Base-by-base conservation (phyloP, 2,888 invertebrate species). In the Hartigia nigra region DNA sequence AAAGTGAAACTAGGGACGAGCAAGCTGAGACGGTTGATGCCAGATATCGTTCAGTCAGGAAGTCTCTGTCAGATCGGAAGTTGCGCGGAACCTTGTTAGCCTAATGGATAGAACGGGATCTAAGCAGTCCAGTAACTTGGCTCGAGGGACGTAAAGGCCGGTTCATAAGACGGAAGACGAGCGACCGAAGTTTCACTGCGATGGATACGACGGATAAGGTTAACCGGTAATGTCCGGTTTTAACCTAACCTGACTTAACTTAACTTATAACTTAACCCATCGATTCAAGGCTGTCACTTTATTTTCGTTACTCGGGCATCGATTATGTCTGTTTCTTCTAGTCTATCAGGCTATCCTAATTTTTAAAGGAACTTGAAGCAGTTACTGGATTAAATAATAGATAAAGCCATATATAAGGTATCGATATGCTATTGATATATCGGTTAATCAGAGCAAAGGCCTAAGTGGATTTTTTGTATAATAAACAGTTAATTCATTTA, bases 21-120 rank as follows among this genome's bases (percentile, higher is more conserved):
- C 39, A 55, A 55, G 39, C 39, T 55, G 39, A 55, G 39, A 55
- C 39, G 39, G 23, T 55, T 55, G 39, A 23, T 5, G 23, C 23
- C 23, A 23, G 39, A 5, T 55, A 55, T 23, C 39, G 39, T 55
- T 55, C 39, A 55, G 39, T 9, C 14, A 55, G 39, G 39, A 55
- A 55, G 39, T 55, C 39, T 23, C 39, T 55, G 39, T 55, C 39
- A 55, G 39, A 80, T 72, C 79, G 81, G 79, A 70, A 79, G 72
- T 77, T 77, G 76, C 82, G 5, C 81, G 81, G 79, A 79, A 82
- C 82, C 86, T 87, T 84, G 85, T 87, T 87, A 87, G 82, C 81
- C 82, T 85, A 84, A 86, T 84, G 84, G 85, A 84, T 77, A 81
- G 77, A 32, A 32, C 77, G 77, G 81, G 79, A 79, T 82, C 83